Evolutionary conservation across 2,888 invertebrate genomes (phyloP).

Genomic region (Phytoseiulus persimilis): DNA sequence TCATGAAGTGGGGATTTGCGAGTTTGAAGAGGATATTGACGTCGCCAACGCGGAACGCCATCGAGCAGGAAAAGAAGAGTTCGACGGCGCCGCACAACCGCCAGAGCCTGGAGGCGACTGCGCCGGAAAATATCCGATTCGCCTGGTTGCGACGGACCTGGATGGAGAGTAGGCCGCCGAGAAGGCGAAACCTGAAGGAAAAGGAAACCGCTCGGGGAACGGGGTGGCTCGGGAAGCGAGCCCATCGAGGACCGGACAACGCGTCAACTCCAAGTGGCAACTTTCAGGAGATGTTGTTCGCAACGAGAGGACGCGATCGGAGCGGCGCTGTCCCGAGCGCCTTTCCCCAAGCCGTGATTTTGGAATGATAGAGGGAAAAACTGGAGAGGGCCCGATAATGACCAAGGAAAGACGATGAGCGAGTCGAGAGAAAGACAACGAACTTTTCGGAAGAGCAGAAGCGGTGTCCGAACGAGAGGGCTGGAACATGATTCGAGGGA

Average conservation of each 20-base stretch:
- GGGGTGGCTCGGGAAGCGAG: not conserved
- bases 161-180: not conserved
- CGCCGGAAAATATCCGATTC: not conserved
- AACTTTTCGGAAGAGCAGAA: no score
- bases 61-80: not conserved
- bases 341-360: not conserved
- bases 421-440: no score
- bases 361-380: not conserved
- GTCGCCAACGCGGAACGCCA: not conserved
- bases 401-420: no score
- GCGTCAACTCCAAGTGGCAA: conserved; percentile 34
- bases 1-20: conserved; percentile 37
- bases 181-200: not conserved
- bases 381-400: no score
- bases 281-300: conserved; percentile 28
- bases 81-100: not conserved
- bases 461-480: no score
- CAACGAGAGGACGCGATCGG: not conserved
- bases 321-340: not conserved
- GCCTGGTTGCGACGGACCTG: not conserved
- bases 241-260: not conserved
- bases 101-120: not conserved
- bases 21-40: conserved; percentile 34
- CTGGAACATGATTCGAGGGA: no score
- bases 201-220: not conserved